phyloP scores from a whole-genome alignment of 1,140 invertebrate genomes.

The Bilobella aurantiaca region DNA sequence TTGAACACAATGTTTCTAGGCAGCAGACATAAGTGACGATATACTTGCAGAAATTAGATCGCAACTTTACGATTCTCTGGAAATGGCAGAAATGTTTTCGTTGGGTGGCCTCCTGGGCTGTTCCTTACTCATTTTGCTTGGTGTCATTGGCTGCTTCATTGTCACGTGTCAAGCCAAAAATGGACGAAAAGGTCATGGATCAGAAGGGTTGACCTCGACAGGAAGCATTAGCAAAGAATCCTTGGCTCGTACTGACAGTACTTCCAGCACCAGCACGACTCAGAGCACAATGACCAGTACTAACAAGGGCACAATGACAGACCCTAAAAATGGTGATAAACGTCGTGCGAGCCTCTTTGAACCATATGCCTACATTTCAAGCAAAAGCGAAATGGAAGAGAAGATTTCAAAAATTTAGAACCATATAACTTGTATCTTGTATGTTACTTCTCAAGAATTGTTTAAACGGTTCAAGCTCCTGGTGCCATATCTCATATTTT shows the following conservation, averaged over 20 bases:
- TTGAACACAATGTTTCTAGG: constrained; percentile 11
- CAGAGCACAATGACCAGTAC: constrained; percentile 19
- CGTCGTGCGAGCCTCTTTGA: not conserved
- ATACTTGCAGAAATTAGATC: constrained; percentile 13
- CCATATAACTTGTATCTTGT: no score
- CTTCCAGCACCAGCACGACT: not conserved
- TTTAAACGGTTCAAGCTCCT: not conserved
- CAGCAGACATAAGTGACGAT: constrained; percentile 22
- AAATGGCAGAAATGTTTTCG: constrained; percentile 22
- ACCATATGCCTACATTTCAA: not conserved
- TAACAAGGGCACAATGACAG: constrained; percentile 22
- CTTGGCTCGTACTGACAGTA: not conserved
- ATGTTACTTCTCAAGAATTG: not conserved
- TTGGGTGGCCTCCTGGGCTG: constrained; percentile 21
- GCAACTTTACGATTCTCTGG: constrained; percentile 21
- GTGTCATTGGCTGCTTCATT: constrained; percentile 17
- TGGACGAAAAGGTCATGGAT: no score
- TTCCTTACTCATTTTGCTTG: constrained; percentile 22
- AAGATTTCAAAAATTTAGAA: constrained; percentile 23
- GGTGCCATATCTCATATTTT: constrained; percentile 2
- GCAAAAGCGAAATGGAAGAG: constrained; percentile 10
- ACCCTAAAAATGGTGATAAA: constrained; percentile 10
- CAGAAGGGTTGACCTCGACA: no score
- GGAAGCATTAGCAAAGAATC: constrained; percentile 12
- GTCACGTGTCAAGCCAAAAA: not conserved